A percentile compares a stretch with the other conserved stretches of the same genome.
These are phyloP conservation scores for Orchestes rusci DNA, from an alignment of 2,888 invertebrate species.

Conservation along the genomic window DNA sequence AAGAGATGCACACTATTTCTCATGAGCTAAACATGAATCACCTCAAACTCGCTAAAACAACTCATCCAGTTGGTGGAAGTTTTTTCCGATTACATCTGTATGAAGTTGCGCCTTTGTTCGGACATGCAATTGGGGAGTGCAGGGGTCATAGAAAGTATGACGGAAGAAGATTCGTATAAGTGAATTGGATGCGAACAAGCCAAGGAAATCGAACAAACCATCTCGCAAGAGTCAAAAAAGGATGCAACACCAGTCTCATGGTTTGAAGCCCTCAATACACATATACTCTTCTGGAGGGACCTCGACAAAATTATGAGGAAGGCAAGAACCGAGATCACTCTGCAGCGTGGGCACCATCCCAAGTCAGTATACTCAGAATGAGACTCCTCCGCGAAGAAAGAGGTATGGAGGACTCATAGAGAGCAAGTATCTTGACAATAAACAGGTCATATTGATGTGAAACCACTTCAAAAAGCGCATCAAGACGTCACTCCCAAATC, in stretches of 20 bases:
- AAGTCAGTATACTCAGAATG: too few relatives aligned
- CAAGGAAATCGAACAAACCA: not conserved
- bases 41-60: not conserved
- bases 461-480: too few relatives aligned
- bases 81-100: not conserved
- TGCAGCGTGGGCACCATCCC: too few relatives aligned
- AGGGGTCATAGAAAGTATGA: not conserved
- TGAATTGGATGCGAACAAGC: not conserved
- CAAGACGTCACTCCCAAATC: too few relatives aligned
- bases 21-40: too few relatives aligned
- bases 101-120: not conserved
- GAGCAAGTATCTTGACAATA: too few relatives aligned
- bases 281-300: too few relatives aligned
- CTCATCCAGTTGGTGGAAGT: not conserved
- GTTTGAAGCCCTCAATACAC: not conserved
- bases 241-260: not conserved
- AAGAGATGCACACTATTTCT: not conserved
- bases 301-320: too few relatives aligned
- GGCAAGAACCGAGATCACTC: too few relatives aligned
- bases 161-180: not conserved
- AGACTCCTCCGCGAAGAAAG: too few relatives aligned
- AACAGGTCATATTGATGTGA: too few relatives aligned
- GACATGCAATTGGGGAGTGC: not conserved
- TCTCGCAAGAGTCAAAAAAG: not conserved
- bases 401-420: too few relatives aligned